These are phyloP conservation scores for Acanthornis magna DNA, from an alignment of 2,797 vertebrate species.

Conservation along the genomic window DNA sequence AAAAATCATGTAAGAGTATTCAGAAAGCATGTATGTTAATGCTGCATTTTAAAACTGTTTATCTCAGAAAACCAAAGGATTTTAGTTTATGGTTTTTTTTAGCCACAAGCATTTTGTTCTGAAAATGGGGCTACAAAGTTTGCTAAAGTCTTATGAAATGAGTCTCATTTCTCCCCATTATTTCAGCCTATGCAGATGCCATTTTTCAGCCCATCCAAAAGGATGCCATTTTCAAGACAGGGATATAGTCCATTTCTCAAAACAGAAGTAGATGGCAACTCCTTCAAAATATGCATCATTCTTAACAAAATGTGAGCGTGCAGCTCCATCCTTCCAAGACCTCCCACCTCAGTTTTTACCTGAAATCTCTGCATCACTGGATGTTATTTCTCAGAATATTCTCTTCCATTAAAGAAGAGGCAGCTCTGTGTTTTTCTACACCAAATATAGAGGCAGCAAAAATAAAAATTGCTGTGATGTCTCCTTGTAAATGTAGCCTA, in stretches of 20 bases:
- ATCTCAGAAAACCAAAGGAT: background rate
- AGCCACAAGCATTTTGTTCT: background rate
- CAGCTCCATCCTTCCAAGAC: background rate
- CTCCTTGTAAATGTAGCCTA: background rate
- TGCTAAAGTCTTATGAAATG: background rate
- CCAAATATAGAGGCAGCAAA: background rate
- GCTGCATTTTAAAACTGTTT: background rate
- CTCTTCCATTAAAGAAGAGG: background rate
- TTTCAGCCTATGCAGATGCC: background rate
- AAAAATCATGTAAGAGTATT: background rate
- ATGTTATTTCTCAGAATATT: background rate
- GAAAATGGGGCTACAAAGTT: background rate
- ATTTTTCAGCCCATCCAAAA: background rate
- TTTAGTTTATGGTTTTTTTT: background rate
- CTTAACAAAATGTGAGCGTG: background rate
- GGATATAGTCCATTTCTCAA: background rate
- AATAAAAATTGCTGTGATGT: background rate
- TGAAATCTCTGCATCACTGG: background rate
- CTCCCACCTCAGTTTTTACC: background rate
- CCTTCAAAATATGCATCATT: background rate
- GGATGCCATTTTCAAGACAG: background rate
- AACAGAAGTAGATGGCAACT: background rate
- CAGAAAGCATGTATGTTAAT: background rate
- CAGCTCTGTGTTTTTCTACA: background rate
- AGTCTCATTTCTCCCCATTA: background rate